A percentile compares a stretch with the other conserved stretches of the same genome.
phyloP scores from a whole-genome alignment of 1,140 invertebrate species.

The Physella acuta region DNA sequence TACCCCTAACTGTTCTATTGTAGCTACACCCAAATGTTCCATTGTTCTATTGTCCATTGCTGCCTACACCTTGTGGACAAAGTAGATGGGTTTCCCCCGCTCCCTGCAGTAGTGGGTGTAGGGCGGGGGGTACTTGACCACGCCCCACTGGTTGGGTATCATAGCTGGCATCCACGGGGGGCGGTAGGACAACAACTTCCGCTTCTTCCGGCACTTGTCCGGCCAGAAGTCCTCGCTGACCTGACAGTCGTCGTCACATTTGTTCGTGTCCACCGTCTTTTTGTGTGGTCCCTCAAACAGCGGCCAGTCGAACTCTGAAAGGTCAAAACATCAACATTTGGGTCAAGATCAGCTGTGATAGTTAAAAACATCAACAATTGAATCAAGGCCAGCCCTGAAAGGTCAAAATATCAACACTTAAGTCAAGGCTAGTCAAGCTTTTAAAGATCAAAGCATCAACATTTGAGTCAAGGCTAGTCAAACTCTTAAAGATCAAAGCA shows the following conservation, averaged over 20 bases:
- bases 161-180: not conserved
- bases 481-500: not conserved
- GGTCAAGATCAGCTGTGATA: not conserved
- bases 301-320: constrained; percentile 12
- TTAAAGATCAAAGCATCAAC: not conserved
- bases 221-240: constrained; percentile 15
- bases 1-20: no score
- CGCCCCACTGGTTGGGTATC: not conserved
- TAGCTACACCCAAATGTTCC: no score
- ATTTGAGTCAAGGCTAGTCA: not conserved
- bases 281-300: not conserved
- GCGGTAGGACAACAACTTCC: not conserved
- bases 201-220: not conserved
- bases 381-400: not conserved
- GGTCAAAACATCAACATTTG: not conserved
- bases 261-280: not conserved
- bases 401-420: not conserved
- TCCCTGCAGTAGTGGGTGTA: constrained; percentile 13
- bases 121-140: constrained; percentile 12
- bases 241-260: not conserved
- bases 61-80: constrained; percentile 1
- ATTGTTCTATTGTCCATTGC: no score
- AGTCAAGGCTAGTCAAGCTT: not conserved
- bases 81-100: not conserved
- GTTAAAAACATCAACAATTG: not conserved